A percentile compares a stretch with the other conserved stretches of the same genome.
phyloP scores from a whole-genome alignment of 2,113 vertebrate species.

The Eudyptes chrysolophus region DNA sequence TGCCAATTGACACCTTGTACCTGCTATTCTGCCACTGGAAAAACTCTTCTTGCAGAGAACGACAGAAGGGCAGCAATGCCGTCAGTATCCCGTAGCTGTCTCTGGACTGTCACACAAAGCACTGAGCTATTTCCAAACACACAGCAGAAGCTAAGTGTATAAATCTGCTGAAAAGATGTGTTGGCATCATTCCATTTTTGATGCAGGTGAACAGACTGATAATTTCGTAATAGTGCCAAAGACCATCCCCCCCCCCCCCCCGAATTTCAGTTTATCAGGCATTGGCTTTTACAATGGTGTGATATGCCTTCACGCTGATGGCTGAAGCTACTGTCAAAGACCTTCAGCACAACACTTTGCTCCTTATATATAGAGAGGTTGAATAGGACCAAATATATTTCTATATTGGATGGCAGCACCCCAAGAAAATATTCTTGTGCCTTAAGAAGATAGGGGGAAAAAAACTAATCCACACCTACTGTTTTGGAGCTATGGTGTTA shows the following conservation, averaged over 20 bases:
- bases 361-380: background rate
- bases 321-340: background rate
- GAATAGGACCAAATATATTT: background rate
- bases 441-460: background rate
- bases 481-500: background rate
- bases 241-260: rapidly evolving
- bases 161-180: background rate
- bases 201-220: background rate
- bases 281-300: background rate
- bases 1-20: background rate
- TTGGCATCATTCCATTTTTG: background rate
- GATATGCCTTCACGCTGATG: background rate
- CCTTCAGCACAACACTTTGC: background rate
- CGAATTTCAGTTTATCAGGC: background rate
- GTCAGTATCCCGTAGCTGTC: background rate
- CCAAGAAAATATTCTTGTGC: background rate
- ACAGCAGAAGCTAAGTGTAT: background rate
- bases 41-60: background rate
- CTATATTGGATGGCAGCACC: background rate
- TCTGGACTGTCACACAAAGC: background rate
- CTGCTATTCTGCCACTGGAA: background rate
- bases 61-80: background rate
- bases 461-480: background rate
- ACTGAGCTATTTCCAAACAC: background rate
- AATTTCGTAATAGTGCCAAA: background rate